phyloP scores from a whole-genome alignment of 2,113 vertebrate genomes.

The Xenopus borealis region DNA sequence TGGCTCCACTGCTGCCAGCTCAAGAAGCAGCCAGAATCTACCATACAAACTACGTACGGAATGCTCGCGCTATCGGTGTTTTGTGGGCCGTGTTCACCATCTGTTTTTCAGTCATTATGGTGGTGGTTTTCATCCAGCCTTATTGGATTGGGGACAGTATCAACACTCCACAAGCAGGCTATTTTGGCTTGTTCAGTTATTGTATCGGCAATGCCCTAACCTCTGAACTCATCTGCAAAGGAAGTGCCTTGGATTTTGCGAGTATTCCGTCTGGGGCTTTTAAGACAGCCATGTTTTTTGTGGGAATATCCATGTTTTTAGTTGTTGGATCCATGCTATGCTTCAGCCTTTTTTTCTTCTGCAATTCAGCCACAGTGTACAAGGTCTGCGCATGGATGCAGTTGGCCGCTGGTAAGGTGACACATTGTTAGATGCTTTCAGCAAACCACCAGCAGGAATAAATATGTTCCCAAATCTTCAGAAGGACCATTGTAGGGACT shows the following conservation, averaged over 20 bases:
- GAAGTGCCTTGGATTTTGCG: constrained; percentile 88
- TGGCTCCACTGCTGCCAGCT: constrained; percentile 85
- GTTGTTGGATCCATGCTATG: constrained; percentile 90
- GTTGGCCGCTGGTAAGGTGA: constrained; percentile 84
- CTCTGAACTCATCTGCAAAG: constrained; percentile 92
- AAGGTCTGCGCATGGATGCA: constrained; percentile 99
- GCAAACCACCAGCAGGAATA: no score
- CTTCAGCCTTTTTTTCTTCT: constrained; percentile 96
- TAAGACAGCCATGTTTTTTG: constrained; percentile 97
- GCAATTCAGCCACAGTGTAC: constrained; percentile 91
- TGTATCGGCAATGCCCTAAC: constrained; percentile 95
- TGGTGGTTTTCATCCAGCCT: constrained; percentile 95
- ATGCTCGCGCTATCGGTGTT: constrained; percentile 86
- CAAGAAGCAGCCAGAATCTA: constrained; percentile 93
- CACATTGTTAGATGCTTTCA: no score
- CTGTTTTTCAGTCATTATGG: constrained; percentile 88
- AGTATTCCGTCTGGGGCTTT: constrained; percentile 95
- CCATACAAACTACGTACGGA: constrained; percentile 94
- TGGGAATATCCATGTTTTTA: constrained; percentile 89
- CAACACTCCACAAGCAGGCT: constrained; percentile 90
- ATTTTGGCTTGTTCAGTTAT: constrained; percentile 96
- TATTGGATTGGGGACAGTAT: constrained; percentile 98
- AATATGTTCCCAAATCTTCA: no score
- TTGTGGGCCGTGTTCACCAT: constrained; percentile 95
- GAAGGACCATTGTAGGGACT: no score